Evolutionary conservation across 2,113 vertebrate species (phyloP), one percentile per base, ranked within the genome.

Genomic region (Amphilophus citrinellus): DNA sequence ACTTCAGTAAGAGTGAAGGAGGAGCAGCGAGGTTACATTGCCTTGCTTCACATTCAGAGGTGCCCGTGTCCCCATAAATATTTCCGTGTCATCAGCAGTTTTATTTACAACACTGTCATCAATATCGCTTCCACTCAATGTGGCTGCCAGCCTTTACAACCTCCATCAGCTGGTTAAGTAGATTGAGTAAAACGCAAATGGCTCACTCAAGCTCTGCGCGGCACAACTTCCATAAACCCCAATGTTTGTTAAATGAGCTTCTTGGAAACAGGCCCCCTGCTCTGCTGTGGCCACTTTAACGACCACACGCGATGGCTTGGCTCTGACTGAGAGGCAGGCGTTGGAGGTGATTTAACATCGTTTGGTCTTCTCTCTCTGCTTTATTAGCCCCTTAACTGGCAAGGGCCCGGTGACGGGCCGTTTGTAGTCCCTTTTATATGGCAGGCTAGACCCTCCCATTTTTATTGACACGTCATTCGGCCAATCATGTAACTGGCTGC

Each of bases 301-400:
- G 10, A 77, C 59, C 14, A 20, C 83, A 44, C 20, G 30, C 8
- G 30, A 79, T 71, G 57, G 75, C 61, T 63, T 47, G 68, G 87
- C 79, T 88, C 62, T 2, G 76, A 24, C 20, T n/a, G 73, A 89
- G 87, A 79, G 32, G 68, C 65, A 57, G 83, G 80, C 22, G 53
- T 75, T 15, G 81, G 88, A 78, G 91, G 92, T 87, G 83, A 92
- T 96, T 94, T 91, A 93, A 62, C 91, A 89, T 93, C 20, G 61
- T 93, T 92, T 91, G 86, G 42, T 83, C 44, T 87, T 79, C 20
- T 80, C 82, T 88, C 77, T 85, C 88, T 63, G 83, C 90, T 92
- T 93, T 91, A 95, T 94, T 91, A 92, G 88, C n/a, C n/a, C n/a
- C n/a, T n/a, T n/a, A n/a, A n/a, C n/a, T n/a, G n/a, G n/a, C n/a